Evolutionary conservation across 2,113 vertebrate genomes (phyloP), one percentile per base, ranked within the genome.

Genomic region (Siniperca knerii): DNA sequence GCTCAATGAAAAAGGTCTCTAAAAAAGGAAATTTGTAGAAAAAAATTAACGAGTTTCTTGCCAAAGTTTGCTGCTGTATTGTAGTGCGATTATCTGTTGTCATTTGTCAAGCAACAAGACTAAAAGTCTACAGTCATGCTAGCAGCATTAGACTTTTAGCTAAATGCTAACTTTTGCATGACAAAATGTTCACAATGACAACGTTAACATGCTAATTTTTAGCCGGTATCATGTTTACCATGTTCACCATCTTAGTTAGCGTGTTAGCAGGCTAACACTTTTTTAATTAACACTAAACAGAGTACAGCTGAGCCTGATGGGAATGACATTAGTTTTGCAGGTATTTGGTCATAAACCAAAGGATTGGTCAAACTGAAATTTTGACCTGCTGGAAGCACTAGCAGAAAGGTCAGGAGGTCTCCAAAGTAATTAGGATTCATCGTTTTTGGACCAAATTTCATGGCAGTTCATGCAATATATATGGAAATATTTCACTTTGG

Each of bases 401-500:
- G 18, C 0, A 6, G 70, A 74, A 13, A 40, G 44, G 25, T 52
- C n/a, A 46, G 4, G 50, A 40, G 23, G 64, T 57, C 65, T 48
- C 11, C 25, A 21, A 35, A 40, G 29, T 61, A 25, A 62, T 74
- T 52, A 33, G 20, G 8, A 60, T 61, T 73, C 50, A 29, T 72
- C 13, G 52, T 44, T 8, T 68, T 13, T 25, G 23, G 16, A 48
- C 50, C 33, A 61, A 48, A 68, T 57, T 25, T 60, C 7, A 57
- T 46, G 20, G 44, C n/a, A 33, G 44, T 74, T 74, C 61, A 79
- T 78, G 6, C n/a, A 75, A 15, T 68, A 79, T 84, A 68, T 44
- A 74, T 68, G n/a, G 35, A 33, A 23, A 46, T 75, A 69, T 85
- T 75, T 80, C 37, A 40, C 37, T 62, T 18, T 46, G 42, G 15